Evolutionary conservation across 1,140 invertebrate genomes (phyloP), one percentile per base, ranked within the genome.

Genomic region (Argopecten irradians): DNA sequence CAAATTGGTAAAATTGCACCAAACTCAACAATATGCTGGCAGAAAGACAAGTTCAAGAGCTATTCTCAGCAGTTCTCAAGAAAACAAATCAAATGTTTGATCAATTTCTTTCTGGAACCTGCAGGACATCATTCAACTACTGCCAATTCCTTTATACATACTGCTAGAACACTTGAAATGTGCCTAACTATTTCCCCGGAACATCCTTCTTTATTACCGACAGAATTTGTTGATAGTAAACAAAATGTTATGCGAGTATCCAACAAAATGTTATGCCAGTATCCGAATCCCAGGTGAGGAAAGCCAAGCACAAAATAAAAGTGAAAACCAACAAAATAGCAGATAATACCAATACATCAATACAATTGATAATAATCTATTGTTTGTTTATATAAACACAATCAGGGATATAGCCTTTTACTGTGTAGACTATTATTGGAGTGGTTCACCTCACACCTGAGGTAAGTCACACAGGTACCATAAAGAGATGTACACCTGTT

Each of bases 71-170:
- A 28, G 55, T 71, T 71, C 55, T 11, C 28, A 22, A 28, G 55
- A 71, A 39, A 71, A 71, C 55, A 71, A 71, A 71, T 71, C 55
- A 71, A 71, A n/a, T 71, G 55, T 71, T 71, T 71, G 55, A 71
- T 71, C 55, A 71, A 71, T 71, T 71, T 71, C 55, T 71, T 71
- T 1, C 55, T 71, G 55, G 55, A 71, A 71, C 55, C 55, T 11
- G 55, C 55, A 71, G 55, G 55, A 71, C 55, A 71, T 16, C 55
- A 71, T 22, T 71, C 55, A 28, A 1, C n/a, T 16, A 71, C n/a
- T 71, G 55, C 55, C 55, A 71, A 71, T 71, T 71, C 55, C 55
- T 71, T 71, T 71, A 71, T 71, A 71, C 22, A n/a, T 71, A 71
- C 1, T 5, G 55, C 55, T 71, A 28, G 55, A 71, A 71, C 55